Evolutionary conservation across 2,888 invertebrate genomes (phyloP), one percentile per base, ranked within the genome.

Genomic region (Neria commutata): DNA sequence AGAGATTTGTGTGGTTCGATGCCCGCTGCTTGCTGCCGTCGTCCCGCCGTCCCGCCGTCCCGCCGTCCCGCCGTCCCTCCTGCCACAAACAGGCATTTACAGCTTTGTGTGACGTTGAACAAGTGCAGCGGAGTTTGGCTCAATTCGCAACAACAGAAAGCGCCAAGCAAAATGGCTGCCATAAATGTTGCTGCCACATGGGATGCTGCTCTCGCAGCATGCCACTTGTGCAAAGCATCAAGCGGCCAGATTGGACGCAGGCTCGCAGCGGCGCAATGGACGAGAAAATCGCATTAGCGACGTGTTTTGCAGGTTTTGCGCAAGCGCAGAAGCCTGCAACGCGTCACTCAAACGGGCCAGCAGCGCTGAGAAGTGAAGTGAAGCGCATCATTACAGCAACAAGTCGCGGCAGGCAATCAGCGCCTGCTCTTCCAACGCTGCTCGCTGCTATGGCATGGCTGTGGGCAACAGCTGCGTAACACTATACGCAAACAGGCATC

Each of bases 41-140:
- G 58, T 14, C 61, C 42, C 16, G 47, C 29, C 25, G 47, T 8
- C 16, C 49, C 60, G 61, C 6, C 52, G 58, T 45, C 47, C 51
- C 63, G 47, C 61, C 34, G 58, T 34, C 54, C 46, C 21, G 58
- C 19, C 62, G 56, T 58, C 69, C 65, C 68, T 66, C 65, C 67
- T 68, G 65, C 65, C 73, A n/a, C n/a, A n/a, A n/a, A n/a, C n/a
- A n/a, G n/a, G 74, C 71, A 71, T 74, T 71, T 71, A 74, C 73
- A 72, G 73, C 60, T 73, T 53, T 63, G 42, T 53, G 54, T n/a
- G n/a, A n/a, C n/a, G n/a, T n/a, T n/a, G n/a, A 19, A 17, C 16
- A 8, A 40, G 10, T 40, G n/a, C 16, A 40, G 40, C n/a, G n/a
- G 40, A 40, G 40, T 14, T n/a, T 16, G 6, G 40, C 19, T 40